These are phyloP conservation scores for Petrolisthes manimaculis DNA, from an alignment of 2,888 invertebrate species.

Conservation along the genomic window DNA sequence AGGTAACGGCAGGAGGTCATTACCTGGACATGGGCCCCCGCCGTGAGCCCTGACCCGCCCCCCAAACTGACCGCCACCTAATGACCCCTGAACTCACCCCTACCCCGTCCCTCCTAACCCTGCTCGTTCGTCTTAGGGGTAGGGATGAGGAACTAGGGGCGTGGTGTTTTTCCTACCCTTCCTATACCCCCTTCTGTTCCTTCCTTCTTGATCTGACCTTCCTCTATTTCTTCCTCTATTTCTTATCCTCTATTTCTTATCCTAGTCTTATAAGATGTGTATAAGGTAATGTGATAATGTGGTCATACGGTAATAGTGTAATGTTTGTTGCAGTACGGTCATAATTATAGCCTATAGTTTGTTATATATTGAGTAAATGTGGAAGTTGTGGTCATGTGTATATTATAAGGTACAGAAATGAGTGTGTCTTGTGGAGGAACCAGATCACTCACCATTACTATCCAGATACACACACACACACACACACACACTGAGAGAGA, in stretches of 20 bases:
- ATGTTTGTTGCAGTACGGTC: no score
- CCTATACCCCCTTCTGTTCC: background rate
- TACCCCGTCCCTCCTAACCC: conserved; percentile 14
- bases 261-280: background rate
- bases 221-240: background rate
- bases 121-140: no score
- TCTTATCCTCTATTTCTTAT: background rate
- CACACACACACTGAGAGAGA: no score
- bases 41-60: conserved; percentile 40
- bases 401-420: no score
- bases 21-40: conserved; percentile 52
- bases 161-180: background rate
- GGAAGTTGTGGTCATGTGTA: no score
- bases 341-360: no score
- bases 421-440: no score
- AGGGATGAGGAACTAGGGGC: background rate
- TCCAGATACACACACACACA: no score
- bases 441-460: no score
- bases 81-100: conserved; percentile 26
- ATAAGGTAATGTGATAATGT: no score
- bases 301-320: no score
- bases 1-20: conserved; percentile 55
- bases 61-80: conserved; percentile 40
- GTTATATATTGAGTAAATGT: no score
- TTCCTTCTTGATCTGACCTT: background rate